Conservation (phyloP, 2,797 vertebrate genomes). For the Petrocephalus sullivani region DNA sequence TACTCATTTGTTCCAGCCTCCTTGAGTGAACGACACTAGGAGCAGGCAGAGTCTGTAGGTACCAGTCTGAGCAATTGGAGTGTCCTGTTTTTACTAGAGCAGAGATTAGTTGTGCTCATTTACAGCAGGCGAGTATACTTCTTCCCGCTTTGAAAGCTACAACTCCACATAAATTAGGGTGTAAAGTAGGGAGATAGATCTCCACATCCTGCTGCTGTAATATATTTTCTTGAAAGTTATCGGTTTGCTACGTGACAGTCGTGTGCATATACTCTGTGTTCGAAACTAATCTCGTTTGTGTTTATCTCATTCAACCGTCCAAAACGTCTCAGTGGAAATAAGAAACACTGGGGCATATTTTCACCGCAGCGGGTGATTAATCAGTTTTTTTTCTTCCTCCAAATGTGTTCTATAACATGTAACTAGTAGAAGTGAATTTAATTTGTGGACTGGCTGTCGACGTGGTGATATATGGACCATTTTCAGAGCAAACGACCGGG, state of each 20-base stretch:
- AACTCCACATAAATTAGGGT: background rate
- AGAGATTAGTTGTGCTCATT: background rate
- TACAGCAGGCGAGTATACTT: background rate
- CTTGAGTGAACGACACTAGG: background rate
- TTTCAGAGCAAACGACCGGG: background rate
- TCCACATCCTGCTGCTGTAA: background rate
- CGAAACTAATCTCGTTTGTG: background rate
- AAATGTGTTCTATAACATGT: slow-evolving; percentile 7
- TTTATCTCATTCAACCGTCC: background rate
- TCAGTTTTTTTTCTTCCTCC: background rate
- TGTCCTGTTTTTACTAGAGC: background rate
- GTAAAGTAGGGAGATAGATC: background rate
- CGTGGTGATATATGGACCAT: background rate
- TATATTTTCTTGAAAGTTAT: background rate
- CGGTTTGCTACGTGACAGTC: background rate
- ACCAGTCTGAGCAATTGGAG: background rate
- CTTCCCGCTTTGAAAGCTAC: background rate
- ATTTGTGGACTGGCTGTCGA: slow-evolving; percentile 2
- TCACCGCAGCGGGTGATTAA: slow-evolving; percentile 2
- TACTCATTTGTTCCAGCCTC: background rate
- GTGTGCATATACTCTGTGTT: background rate
- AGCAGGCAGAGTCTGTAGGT: background rate
- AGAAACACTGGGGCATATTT: background rate
- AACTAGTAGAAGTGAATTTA: slow-evolving; percentile 11
- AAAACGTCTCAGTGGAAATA: slow-evolving; percentile 1